phyloP scores from a whole-genome alignment of 2,888 invertebrate genomes.

The Drosophila fulvimacula region DNA sequence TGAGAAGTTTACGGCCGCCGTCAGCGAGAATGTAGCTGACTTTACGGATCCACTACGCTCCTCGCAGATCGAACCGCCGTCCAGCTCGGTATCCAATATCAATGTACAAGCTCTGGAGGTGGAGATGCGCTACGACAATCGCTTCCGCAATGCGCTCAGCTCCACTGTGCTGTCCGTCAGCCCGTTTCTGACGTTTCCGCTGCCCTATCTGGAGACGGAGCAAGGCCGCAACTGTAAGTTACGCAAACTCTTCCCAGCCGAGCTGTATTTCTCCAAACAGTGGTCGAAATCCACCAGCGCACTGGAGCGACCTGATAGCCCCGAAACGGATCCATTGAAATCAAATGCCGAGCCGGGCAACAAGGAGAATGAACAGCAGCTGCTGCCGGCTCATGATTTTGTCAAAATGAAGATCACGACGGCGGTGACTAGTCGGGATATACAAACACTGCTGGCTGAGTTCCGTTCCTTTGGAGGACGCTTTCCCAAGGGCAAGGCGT shows the following conservation, averaged over 20 bases:
- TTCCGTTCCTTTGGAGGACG: conserved; percentile 94
- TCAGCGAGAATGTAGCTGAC: conserved; percentile 86
- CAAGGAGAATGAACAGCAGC: conserved; percentile 63
- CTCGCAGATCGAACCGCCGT: conserved; percentile 76
- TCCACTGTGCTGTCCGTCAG: conserved; percentile 92
- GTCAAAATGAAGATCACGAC: conserved; percentile 89
- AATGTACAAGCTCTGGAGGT: conserved; percentile 80
- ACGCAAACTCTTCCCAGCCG: conserved; percentile 89
- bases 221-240: conserved; percentile 91
- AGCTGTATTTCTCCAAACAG: conserved; percentile 90
- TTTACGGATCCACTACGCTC: conserved; percentile 93
- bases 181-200: conserved; percentile 92
- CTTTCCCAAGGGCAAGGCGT: conserved; percentile 83
- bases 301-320: conserved; percentile 72
- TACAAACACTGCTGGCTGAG: conserved; percentile 91
- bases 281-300: conserved; percentile 81
- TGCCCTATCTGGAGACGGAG: conserved; percentile 95
- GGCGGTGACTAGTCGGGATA: conserved; percentile 87
- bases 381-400: conserved; percentile 90
- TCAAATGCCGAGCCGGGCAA: conserved; percentile 27
- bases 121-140: conserved; percentile 88
- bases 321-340: conserved; percentile 49
- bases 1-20: conserved; percentile 86
- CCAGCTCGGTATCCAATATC: conserved; percentile 84
- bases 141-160: conserved; percentile 90